Evolutionary conservation across 2,888 invertebrate species (phyloP).

Genomic region (Dasypolia templi): DNA sequence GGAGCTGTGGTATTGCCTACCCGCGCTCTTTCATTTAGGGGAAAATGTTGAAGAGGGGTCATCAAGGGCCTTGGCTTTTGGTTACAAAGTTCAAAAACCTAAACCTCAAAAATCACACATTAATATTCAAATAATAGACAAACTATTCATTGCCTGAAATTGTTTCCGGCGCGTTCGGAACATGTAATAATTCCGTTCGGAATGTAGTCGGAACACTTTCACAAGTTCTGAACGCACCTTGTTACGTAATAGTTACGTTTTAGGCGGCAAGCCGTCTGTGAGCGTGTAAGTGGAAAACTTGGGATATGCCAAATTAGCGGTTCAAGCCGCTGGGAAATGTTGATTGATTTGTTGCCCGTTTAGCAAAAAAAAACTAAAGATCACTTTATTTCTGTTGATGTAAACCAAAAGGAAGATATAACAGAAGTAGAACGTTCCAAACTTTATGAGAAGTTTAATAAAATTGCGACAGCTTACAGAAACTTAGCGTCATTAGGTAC

Average conservation of each 20-base stretch:
- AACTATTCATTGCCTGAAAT: conserved; percentile 43
- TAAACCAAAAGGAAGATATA: background rate
- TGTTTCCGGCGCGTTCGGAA: conserved; percentile 53
- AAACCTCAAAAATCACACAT: background rate
- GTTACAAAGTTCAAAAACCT: background rate
- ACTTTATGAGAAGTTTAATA: background rate
- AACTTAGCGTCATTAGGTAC: background rate
- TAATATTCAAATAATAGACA: conserved; percentile 8
- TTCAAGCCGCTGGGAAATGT: conserved; percentile 19
- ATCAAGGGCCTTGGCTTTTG: background rate
- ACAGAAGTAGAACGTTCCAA: background rate
- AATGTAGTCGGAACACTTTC: conserved; percentile 82
- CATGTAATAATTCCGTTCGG: conserved; percentile 66
- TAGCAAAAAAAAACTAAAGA: background rate
- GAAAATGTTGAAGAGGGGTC: background rate
- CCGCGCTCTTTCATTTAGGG: too few species aligned
- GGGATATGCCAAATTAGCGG: conserved; percentile 38
- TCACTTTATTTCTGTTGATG: background rate
- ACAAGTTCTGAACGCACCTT: conserved; percentile 70
- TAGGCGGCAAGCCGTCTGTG: conserved; percentile 85
- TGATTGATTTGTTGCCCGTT: conserved; percentile 21
- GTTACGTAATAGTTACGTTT: conserved; percentile 68
- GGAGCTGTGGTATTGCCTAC: too few species aligned
- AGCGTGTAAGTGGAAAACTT: conserved; percentile 39
- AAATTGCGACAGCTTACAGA: background rate